Evolutionary conservation across 2,113 vertebrate genomes (phyloP).

Genomic region (Otocyon megalotis): DNA sequence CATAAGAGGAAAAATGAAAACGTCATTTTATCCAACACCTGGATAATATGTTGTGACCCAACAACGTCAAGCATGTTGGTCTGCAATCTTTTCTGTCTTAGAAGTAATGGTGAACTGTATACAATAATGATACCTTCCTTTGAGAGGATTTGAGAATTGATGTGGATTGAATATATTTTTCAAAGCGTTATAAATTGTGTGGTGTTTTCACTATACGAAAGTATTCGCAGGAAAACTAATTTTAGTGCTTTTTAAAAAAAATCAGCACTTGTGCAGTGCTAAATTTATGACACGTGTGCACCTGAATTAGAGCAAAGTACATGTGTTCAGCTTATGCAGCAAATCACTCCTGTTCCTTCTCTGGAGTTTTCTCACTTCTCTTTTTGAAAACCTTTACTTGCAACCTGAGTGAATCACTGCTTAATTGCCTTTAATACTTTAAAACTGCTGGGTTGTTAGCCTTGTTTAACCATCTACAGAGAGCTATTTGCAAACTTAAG

Average conservation of each 20-base stretch:
- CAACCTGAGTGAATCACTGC: constrained; percentile 57
- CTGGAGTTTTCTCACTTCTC: constrained; percentile 40
- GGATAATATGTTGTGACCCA: background rate
- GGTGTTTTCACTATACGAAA: constrained; percentile 65
- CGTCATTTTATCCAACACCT: constrained; percentile 24
- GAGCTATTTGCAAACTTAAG: constrained; percentile 75
- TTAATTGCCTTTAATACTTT: constrained; percentile 70
- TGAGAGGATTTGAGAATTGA: constrained; percentile 57
- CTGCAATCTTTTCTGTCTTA: background rate
- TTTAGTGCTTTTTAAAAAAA: constrained; percentile 15
- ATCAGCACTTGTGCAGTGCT: background rate
- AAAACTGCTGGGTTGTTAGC: constrained; percentile 52
- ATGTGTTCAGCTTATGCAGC: constrained; percentile 26
- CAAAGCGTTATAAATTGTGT: constrained; percentile 63
- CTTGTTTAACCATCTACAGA: constrained; percentile 70
- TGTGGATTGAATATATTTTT: constrained; percentile 61
- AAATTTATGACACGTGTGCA: constrained; percentile 64
- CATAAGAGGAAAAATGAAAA: constrained; percentile 7
- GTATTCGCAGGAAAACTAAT: constrained; percentile 64
- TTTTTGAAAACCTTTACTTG: constrained; percentile 53
- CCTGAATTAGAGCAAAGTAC: constrained; percentile 65
- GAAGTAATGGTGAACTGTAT: background rate
- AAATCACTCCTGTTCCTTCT: constrained; percentile 27
- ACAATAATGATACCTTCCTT: constrained; percentile 27
- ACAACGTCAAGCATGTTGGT: background rate